Base-by-base conservation (phyloP, 2,797 vertebrate genomes). In the Amniataba percoides region DNA sequence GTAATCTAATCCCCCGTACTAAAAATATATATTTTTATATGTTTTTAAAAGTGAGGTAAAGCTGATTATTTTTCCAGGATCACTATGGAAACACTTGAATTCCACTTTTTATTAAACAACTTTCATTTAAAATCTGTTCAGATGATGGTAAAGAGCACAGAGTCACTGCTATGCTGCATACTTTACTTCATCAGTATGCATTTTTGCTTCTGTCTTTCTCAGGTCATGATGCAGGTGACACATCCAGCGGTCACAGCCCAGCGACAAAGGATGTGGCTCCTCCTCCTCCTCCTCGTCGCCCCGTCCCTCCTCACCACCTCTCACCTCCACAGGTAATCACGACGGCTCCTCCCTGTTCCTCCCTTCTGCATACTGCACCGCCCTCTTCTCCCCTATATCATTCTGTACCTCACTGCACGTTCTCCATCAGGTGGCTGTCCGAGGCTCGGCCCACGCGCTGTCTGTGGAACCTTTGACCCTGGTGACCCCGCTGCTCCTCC, bases 291-390 rank as follows among this genome's bases (percentile, higher is more conserved):
- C 52, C 62, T 39, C 82, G 6, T 3, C 79, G 45, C 5, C 84
- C 78, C 16, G 36, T 71, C 57, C 86, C 85, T 42, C 89, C 88
- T 77, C 86, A 62, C 46, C 87, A 55, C 16, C 58, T 43, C 71
- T 69, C 87, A 51, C 88, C 90, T 40, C 79, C 92, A 7, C 74
- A 86, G 89, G 93, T 94, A 59, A 59, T 34, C 42, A 18, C 2
- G 7, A 0, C n/a, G 3, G 0, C 9, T 45, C 14, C 12, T 60
- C 42, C 31, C 0, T 12, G 0, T 25, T n/a, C 36, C 15, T 36
- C 8, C 19, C 5, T 1, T 18, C 4, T 15, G 6, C 4, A 27
- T 6, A 59, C 40, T 14, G n/a, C 19, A 2, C 55, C 10, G 11
- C 27, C 19, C 18, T 1, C 16, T 34, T 13, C 21, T 2, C 10